These are phyloP conservation scores for Ceratina calcarata DNA, from an alignment of 1,140 invertebrate species.

Conservation along the genomic window DNA sequence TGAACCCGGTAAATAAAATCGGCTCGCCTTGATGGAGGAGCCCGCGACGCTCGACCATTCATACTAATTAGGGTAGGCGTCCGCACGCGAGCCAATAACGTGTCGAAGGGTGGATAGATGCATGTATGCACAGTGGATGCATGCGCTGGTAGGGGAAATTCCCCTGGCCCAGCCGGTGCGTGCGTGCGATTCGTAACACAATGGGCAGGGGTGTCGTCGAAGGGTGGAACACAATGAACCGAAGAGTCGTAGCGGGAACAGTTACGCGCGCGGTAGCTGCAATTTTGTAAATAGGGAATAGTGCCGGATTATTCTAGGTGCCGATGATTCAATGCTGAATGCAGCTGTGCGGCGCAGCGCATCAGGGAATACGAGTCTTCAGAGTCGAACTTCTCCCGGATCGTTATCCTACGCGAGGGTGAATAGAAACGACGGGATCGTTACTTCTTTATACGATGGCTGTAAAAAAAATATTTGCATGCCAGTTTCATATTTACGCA, in stretches of 20 bases:
- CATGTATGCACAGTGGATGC: too few relatives aligned
- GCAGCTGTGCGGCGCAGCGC: constrained; percentile 43
- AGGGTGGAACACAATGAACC: constrained; percentile 44
- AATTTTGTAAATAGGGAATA: constrained; percentile 65
- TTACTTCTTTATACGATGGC: too few relatives aligned
- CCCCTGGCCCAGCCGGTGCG: constrained; percentile 26
- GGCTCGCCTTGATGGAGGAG: background rate
- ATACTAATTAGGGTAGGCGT: constrained; percentile 57
- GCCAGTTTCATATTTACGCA: too few relatives aligned
- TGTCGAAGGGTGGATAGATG: constrained; percentile 24
- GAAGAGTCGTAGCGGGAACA: constrained; percentile 37
- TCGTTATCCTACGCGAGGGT: background rate
- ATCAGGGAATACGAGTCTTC: constrained; percentile 12
- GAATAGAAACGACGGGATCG: too few relatives aligned
- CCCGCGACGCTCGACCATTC: constrained; percentile 30
- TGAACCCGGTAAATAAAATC: constrained; percentile 29
- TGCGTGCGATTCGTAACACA: constrained; percentile 38
- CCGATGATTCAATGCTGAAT: constrained; percentile 58
- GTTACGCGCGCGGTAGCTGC: constrained; percentile 39
- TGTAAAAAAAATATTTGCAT: background rate
- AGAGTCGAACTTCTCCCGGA: background rate
- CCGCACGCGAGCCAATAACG: constrained; percentile 52
- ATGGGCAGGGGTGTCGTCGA: constrained; percentile 49
- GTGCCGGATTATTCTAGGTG: constrained; percentile 50
- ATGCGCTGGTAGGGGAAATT: constrained; percentile 19